Conservation (phyloP, 1,140 invertebrate genomes). For the Pseudomyrmex cubaensis region DNA sequence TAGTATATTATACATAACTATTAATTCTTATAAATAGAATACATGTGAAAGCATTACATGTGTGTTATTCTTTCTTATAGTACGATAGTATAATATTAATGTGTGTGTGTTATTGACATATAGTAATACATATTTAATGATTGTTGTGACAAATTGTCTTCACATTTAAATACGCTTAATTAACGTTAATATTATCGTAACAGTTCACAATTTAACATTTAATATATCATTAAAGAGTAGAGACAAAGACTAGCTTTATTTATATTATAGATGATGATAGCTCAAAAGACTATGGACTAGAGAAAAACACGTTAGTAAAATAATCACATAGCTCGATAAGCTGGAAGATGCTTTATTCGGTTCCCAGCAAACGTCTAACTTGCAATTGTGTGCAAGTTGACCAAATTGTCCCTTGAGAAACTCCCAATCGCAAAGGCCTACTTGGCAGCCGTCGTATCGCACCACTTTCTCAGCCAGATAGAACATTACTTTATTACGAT, state of each 20-base stretch:
- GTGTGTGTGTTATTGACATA: too few species aligned
- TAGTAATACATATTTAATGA: too few species aligned
- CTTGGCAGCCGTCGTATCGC: slow-evolving; percentile 82
- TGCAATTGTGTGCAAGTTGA: slow-evolving; percentile 69
- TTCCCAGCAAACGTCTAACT: slow-evolving; percentile 74
- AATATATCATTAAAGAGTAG: neutral
- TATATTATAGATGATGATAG: slow-evolving; percentile 35
- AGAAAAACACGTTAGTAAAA: slow-evolving; percentile 46
- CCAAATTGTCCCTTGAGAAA: slow-evolving; percentile 82
- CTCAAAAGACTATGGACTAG: slow-evolving; percentile 46
- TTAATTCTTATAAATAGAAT: neutral
- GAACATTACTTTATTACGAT: slow-evolving; percentile 84
- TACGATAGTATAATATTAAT: too few species aligned
- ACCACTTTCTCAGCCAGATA: slow-evolving; percentile 83
- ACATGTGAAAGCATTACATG: too few species aligned
- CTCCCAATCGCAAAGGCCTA: slow-evolving; percentile 85
- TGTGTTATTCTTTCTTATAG: too few species aligned
- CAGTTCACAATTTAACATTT: slow-evolving; percentile 9
- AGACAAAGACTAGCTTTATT: neutral
- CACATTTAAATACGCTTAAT: too few species aligned
- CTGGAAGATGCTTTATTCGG: slow-evolving; percentile 27
- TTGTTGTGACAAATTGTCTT: too few species aligned
- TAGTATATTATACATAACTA: neutral
- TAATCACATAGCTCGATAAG: neutral
- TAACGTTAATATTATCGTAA: too few species aligned